Conservation (phyloP, 2,888 invertebrate genomes). For the Fissipunctia ypsillon region DNA sequence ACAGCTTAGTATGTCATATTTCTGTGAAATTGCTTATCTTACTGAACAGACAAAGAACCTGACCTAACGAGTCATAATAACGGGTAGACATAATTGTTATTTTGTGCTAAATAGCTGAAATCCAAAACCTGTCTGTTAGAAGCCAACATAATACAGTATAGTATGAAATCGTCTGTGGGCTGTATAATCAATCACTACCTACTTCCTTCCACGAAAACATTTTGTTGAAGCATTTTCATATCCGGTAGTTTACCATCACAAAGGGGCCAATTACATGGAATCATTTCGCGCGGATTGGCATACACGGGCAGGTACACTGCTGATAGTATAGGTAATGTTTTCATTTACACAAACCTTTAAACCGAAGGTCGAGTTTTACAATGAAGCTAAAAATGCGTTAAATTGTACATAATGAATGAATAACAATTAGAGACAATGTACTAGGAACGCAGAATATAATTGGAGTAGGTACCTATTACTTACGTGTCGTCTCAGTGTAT, state of each 20-base stretch:
- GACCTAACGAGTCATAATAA: slow-evolving; percentile 18
- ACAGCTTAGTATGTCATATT: slow-evolving; percentile 34
- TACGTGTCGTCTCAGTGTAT: slow-evolving; percentile 47
- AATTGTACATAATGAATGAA: slow-evolving; percentile 28
- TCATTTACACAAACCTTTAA: slow-evolving; percentile 5
- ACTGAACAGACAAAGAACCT: slow-evolving; percentile 13
- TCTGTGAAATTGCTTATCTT: slow-evolving; percentile 36
- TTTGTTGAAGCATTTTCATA: slow-evolving; percentile 39
- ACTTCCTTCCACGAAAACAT: slow-evolving; percentile 36
- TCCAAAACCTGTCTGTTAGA: slow-evolving; percentile 30
- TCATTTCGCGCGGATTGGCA: slow-evolving; percentile 4
- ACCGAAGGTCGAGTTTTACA: background rate
- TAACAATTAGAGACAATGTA: slow-evolving; percentile 26
- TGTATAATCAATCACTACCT: slow-evolving; percentile 31
- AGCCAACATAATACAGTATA: slow-evolving; percentile 12
- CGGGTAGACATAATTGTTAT: slow-evolving; percentile 29
- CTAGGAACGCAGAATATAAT: slow-evolving; percentile 40
- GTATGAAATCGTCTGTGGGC: slow-evolving; percentile 1
- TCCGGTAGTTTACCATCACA: slow-evolving; percentile 32
- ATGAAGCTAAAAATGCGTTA: slow-evolving; percentile 14
- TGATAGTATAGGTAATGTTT: slow-evolving; percentile 1
- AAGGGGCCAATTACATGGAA: slow-evolving; percentile 37
- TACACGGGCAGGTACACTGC: slow-evolving; percentile 3
- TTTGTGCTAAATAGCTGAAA: slow-evolving; percentile 37
- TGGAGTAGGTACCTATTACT: slow-evolving; percentile 35